These are phyloP conservation scores for Aricia artaxerxes DNA, from an alignment of 2,888 invertebrate species.

Conservation along the genomic window DNA sequence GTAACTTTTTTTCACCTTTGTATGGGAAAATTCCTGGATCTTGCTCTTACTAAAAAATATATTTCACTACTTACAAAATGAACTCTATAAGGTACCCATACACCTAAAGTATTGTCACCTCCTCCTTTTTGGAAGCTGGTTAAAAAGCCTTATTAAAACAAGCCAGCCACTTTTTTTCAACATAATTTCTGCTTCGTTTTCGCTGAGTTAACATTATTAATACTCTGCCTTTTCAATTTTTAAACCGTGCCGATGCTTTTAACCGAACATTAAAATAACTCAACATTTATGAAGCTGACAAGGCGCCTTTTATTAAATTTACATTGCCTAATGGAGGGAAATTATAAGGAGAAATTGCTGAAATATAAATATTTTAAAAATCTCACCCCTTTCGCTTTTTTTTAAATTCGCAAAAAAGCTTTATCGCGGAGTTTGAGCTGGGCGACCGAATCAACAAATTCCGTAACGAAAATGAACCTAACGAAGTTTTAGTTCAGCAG, in stretches of 20 bases:
- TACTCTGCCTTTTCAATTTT: background rate
- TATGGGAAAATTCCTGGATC: too few species aligned
- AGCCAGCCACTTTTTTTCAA: background rate
- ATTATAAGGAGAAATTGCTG: background rate
- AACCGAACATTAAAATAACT: constrained; percentile 14
- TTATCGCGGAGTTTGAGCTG: too few species aligned
- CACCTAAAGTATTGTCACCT: too few species aligned
- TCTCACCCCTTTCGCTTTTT: background rate
- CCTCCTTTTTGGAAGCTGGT: background rate
- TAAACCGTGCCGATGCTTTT: constrained; percentile 7
- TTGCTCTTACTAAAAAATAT: too few species aligned
- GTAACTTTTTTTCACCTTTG: too few species aligned
- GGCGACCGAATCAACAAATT: too few species aligned
- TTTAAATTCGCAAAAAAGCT: too few species aligned
- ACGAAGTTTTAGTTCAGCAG: too few species aligned
- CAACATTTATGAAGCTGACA: background rate
- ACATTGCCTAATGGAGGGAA: constrained; percentile 8
- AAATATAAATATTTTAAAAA: background rate
- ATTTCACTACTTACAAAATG: too few species aligned
- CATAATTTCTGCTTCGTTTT: background rate
- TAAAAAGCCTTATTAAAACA: background rate
- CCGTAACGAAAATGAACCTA: too few species aligned
- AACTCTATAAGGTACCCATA: too few species aligned
- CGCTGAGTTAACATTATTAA: background rate
- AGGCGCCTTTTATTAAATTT: constrained; percentile 1